Conservation (phyloP, 1,140 invertebrate species). For the Leptonema lineaticorne region DNA sequence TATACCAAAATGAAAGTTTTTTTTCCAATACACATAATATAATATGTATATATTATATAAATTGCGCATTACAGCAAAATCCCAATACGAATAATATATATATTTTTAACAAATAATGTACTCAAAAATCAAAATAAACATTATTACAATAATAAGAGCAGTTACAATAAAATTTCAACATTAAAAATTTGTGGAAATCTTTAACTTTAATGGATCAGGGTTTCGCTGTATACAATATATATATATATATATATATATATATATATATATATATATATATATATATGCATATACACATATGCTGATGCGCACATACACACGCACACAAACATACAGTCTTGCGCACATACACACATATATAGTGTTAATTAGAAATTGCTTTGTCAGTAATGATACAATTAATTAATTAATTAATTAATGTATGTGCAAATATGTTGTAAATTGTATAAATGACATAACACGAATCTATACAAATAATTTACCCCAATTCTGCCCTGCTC, state of each 20-base stretch:
- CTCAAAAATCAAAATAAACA: no score
- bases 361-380: slow-evolving; percentile 8
- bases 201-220: no score
- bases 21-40: slow-evolving; percentile 1
- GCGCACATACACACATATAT: slow-evolving; percentile 7
- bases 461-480: slow-evolving; percentile 16
- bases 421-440: slow-evolving; percentile 19
- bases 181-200: no score
- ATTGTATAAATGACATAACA: slow-evolving; percentile 24
- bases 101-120: no score
- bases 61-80: neutral
- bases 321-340: neutral
- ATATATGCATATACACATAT: slow-evolving; percentile 6
- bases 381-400: slow-evolving; percentile 10
- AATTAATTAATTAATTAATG: slow-evolving; percentile 8
- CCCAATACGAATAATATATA: neutral
- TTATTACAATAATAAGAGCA: no score
- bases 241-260: no score
- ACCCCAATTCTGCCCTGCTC: slow-evolving; percentile 3
- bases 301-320: neutral
- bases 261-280: no score
- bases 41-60: slow-evolving; percentile 5
- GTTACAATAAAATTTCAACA: no score
- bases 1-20: neutral
- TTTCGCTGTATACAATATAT: neutral